Evolutionary conservation across 1,140 invertebrate genomes (phyloP).

Genomic region (Macrostomum lignano): DNA sequence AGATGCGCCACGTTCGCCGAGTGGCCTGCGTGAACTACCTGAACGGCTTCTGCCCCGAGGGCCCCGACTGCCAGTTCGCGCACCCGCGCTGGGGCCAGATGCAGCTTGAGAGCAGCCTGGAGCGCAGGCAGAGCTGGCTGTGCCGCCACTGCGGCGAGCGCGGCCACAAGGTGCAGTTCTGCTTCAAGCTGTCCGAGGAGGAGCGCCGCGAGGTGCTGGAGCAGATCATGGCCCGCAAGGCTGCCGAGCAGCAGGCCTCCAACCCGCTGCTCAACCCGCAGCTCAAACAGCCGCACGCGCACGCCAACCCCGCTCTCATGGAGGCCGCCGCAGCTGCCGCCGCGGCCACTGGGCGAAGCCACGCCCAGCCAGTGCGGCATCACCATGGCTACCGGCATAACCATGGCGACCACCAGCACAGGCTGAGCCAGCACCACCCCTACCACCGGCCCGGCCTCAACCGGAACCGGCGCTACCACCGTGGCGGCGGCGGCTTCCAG

Average conservation of each 20-base stretch:
- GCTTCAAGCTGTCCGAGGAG: slow-evolving; percentile 3
- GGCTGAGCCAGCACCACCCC: too few relatives aligned
- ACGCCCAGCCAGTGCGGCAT: too few relatives aligned
- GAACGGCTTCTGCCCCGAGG: slow-evolving; percentile 80
- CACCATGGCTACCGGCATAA: too few relatives aligned
- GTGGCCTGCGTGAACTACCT: slow-evolving; percentile 85
- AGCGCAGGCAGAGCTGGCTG: not conserved
- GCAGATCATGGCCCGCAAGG: not conserved
- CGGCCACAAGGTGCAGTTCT: slow-evolving; percentile 5
- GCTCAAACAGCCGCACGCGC: not conserved
- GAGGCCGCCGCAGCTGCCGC: too few relatives aligned
- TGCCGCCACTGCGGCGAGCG: slow-evolving; percentile 5
- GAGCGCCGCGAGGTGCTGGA: not conserved
- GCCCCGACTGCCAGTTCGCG: slow-evolving; percentile 74
- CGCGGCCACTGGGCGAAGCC: too few relatives aligned
- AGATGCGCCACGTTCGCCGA: slow-evolving; percentile 72
- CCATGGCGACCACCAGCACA: too few relatives aligned
- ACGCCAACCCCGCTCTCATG: too few relatives aligned
- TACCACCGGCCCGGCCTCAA: too few relatives aligned
- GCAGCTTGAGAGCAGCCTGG: not conserved
- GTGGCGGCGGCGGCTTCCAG: too few relatives aligned
- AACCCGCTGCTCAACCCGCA: not conserved
- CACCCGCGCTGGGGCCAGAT: slow-evolving; percentile 30
- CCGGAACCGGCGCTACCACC: too few relatives aligned
- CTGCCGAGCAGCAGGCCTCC: not conserved